Conservation (phyloP, 2,888 invertebrate species). For the Drosophila formosana region DNA sequence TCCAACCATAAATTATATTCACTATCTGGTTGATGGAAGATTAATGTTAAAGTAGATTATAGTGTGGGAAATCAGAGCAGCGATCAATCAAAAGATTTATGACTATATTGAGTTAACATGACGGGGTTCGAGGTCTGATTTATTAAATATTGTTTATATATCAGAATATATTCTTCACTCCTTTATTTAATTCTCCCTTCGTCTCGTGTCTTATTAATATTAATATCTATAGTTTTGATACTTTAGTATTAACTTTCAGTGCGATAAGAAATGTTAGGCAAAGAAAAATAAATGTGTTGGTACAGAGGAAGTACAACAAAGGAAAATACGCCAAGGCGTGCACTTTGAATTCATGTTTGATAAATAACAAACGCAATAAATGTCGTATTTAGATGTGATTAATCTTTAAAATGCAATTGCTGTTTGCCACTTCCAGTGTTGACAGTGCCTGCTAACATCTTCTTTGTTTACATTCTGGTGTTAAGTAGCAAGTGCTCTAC, state of each 20-base stretch:
- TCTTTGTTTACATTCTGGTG: slow-evolving; percentile 28
- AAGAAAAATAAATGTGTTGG: neutral
- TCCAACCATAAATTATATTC: neutral
- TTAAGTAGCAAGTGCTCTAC: slow-evolving; percentile 17
- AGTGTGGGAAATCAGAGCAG: slow-evolving; percentile 24
- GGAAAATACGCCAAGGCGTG: slow-evolving; percentile 13
- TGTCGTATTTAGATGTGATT: slow-evolving; percentile 12
- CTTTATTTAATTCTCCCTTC: neutral
- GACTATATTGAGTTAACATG: neutral
- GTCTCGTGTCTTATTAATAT: slow-evolving; percentile 2
- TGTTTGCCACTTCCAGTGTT: slow-evolving; percentile 24
- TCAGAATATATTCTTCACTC: neutral
- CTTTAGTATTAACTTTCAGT: slow-evolving; percentile 7
- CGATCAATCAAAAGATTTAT: slow-evolving; percentile 30
- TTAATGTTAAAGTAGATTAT: slow-evolving; percentile 2
- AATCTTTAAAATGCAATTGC: slow-evolving; percentile 23
- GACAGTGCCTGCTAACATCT: slow-evolving; percentile 28
- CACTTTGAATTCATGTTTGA: slow-evolving; percentile 38
- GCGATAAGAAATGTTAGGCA: slow-evolving; percentile 25
- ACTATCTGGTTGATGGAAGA: slow-evolving; percentile 22
- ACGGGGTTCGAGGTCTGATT: neutral
- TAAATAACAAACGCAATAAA: slow-evolving; percentile 40
- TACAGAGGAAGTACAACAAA: slow-evolving; percentile 43
- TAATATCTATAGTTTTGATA: slow-evolving; percentile 10
- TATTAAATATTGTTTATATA: slow-evolving; percentile 2